phyloP scores from a whole-genome alignment of 2,113 vertebrate genomes.

The Brachyhypopomus gauderio region DNA sequence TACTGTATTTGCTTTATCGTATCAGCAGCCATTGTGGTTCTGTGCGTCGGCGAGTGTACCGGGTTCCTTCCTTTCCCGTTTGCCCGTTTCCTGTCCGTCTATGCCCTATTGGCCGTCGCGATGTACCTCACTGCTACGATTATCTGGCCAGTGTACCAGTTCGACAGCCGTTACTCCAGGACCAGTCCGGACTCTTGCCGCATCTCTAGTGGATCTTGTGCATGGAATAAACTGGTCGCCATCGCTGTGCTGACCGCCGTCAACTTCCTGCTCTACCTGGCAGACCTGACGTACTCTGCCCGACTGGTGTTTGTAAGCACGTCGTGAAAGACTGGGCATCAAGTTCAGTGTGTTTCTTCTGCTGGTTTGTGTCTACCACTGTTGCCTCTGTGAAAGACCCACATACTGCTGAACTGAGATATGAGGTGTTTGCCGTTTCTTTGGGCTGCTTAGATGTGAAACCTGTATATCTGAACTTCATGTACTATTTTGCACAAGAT shows the following conservation, averaged over 20 bases:
- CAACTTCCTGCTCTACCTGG: slow-evolving; percentile 52
- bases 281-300: slow-evolving; percentile 49
- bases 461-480: not conserved
- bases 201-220: fast-evolving
- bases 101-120: slow-evolving; percentile 71
- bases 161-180: slow-evolving; percentile 50
- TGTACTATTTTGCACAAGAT: not conserved
- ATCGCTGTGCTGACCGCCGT: slow-evolving; percentile 48
- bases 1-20: slow-evolving; percentile 81
- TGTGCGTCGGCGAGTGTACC: slow-evolving; percentile 76
- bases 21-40: slow-evolving; percentile 67
- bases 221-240: slow-evolving; percentile 34
- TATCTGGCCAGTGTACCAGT: slow-evolving; percentile 78
- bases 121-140: slow-evolving; percentile 73
- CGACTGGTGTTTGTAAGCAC: slow-evolving; percentile 41
- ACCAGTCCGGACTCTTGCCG: not conserved
- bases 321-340: slow-evolving; percentile 4
- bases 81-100: slow-evolving; percentile 72
- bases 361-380: not conserved
- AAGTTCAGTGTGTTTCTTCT: not conserved
- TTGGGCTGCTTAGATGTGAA: not conserved
- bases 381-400: slow-evolving; percentile 8
- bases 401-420: not conserved
- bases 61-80: slow-evolving; percentile 72
- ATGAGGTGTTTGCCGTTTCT: not conserved